Base-by-base conservation (phyloP, 1,140 invertebrate species). In the Zaprionus camerounensis region DNA sequence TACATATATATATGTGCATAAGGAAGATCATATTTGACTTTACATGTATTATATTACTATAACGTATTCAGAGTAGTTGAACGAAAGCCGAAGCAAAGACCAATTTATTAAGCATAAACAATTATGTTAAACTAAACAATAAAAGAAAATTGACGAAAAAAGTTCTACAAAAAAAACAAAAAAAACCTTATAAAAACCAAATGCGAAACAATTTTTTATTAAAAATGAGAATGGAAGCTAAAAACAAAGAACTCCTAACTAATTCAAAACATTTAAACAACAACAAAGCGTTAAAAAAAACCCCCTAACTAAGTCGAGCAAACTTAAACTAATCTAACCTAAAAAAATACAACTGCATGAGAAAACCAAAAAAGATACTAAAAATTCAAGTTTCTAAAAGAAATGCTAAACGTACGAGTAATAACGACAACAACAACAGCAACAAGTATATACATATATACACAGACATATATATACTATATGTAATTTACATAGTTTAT, bases 11-110 rank as follows among this genome's bases (percentile, higher is more conserved):
- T 34, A 67, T 61, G 67, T 57, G 76, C 57, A 58, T 76, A 69
- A 81, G 70, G 67, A 83, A 81, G 84, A 87, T 88, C 84, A 87
- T 88, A 87, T 88, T 87, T 88, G 83, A 87, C 83, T 83, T 87
- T 78, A 88, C 80, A 81, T 87, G 84, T 87, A 87, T 87, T 87
- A 81, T 88, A 87, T 80, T 26, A 41, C 55, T 55, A 56, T 77
- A 88, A 84, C 80, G 84, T 88, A 87, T 83, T 84, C 81, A 73
- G 78, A 73, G 78, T 88, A 88, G 78, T 68, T 81, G 76, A 88
- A 87, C 65, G 78, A 78, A 77, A 91, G 82, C 78, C 82, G 87
- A 91, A 83, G 83, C 87, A 91, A 91, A 91, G 87, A 91, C 87
- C 87, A 91, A 91, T 91, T 91, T 91, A 91, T 91, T 81, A 86